phyloP scores from a whole-genome alignment of 2,113 vertebrate genomes.

The Esox niger region DNA sequence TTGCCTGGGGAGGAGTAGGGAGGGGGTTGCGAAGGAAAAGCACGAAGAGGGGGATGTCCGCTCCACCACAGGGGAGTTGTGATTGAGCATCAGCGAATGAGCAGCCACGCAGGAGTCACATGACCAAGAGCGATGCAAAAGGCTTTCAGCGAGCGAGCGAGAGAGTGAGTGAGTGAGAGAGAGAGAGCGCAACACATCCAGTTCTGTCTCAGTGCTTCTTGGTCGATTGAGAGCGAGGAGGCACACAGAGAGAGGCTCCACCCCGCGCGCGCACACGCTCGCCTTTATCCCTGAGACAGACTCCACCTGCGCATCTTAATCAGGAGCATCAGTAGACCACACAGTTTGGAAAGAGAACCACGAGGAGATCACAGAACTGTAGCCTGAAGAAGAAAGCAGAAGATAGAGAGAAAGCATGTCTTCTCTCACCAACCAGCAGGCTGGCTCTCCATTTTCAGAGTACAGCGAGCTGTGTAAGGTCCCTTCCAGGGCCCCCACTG shows the following conservation, averaged over 20 bases:
- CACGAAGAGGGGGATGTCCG: conserved; percentile 53
- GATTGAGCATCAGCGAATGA: conserved; percentile 53
- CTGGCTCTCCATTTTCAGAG: conserved; percentile 73
- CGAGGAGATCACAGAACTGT: conserved; percentile 28
- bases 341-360: conserved; percentile 27
- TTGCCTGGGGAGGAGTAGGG: background rate
- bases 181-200: conserved; percentile 59
- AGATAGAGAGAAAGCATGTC: conserved; percentile 71
- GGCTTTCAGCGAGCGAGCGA: conserved; percentile 68
- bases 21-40: conserved; percentile 17
- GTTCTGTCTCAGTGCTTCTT: conserved; percentile 65
- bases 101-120: conserved; percentile 55
- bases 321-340: conserved; percentile 36
- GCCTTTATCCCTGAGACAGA: conserved; percentile 11
- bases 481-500: conserved; percentile 58
- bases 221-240: conserved; percentile 59
- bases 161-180: conserved; percentile 40
- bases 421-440: conserved; percentile 83
- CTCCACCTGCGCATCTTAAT: conserved; percentile 41
- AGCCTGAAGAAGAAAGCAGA: conserved; percentile 32
- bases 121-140: conserved; percentile 43
- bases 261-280: conserved; percentile 2
- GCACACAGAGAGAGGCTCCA: conserved; percentile 39
- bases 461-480: conserved; percentile 80
- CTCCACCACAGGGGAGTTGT: conserved; percentile 52